Conservation (phyloP, 35 echinoderm and acorn worm species). For the Diadema setosum region DNA sequence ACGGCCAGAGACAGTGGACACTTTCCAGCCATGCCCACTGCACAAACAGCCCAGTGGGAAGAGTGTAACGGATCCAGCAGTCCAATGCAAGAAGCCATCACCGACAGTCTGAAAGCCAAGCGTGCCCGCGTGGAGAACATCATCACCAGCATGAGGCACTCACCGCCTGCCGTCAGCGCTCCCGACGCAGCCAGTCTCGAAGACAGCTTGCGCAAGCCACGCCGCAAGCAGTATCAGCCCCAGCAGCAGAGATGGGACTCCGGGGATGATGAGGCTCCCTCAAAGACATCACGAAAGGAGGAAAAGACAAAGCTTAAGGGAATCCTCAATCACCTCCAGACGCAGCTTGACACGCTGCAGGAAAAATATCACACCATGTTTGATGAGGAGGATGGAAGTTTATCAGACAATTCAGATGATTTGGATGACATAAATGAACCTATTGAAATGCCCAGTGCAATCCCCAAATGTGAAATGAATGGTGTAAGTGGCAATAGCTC, state of each 20-base stretch:
- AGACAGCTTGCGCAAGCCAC: constrained; percentile 39
- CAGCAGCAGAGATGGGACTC: constrained; percentile 62
- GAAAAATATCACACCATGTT: constrained; percentile 90
- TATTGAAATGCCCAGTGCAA: constrained; percentile 56
- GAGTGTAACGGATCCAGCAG: constrained; percentile 21
- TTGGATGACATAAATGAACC: constrained; percentile 85
- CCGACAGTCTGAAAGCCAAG: constrained; percentile 78
- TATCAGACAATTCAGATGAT: constrained; percentile 62
- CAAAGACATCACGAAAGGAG: constrained; percentile 30
- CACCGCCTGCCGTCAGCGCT: constrained; percentile 22
- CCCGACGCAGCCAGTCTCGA: constrained; percentile 21
- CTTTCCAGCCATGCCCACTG: background rate
- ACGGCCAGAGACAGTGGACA: background rate
- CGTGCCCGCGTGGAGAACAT: constrained; percentile 98
- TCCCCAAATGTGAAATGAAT: constrained; percentile 50
- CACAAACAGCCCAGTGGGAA: background rate
- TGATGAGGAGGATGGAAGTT: constrained; percentile 81
- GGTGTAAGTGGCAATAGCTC: background rate
- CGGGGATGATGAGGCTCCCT: constrained; percentile 3
- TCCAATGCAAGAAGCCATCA: constrained; percentile 22
- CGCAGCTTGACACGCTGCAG: constrained; percentile 83
- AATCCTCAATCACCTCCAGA: constrained; percentile 74
- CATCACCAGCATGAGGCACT: constrained; percentile 87
- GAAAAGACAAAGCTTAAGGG: constrained; percentile 65
- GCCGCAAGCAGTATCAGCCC: constrained; percentile 85